Percentiles rank a stretch among this genome's conserved stretches.
Evolutionary conservation across 2,113 vertebrate genomes (phyloP).

Genomic region (Serinus canaria): DNA sequence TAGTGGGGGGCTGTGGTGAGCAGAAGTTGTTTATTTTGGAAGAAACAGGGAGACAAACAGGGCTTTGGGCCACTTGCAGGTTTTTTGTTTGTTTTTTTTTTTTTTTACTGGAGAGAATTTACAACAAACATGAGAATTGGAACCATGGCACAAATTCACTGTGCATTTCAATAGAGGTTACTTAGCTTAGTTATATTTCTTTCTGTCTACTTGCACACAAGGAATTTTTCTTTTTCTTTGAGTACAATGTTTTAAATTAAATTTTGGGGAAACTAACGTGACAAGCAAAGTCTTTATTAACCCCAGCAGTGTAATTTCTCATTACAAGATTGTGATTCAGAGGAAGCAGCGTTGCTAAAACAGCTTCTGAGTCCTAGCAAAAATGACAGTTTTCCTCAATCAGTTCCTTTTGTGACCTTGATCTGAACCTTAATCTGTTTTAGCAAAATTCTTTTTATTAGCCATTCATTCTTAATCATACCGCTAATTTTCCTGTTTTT

Average conservation of each 20-base stretch:
- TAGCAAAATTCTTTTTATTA: constrained; percentile 76
- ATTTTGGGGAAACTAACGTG: constrained; percentile 57
- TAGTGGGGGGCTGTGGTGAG: neutral
- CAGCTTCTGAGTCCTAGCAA: constrained; percentile 46
- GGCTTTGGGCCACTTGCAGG: neutral
- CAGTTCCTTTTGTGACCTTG: constrained; percentile 76
- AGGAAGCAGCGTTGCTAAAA: constrained; percentile 60
- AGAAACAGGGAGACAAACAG: neutral
- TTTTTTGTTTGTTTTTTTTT: neutral
- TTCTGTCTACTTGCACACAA: constrained; percentile 39
- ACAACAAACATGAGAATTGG: neutral
- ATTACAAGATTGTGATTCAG: constrained; percentile 68
- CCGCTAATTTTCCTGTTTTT: constrained; percentile 73
- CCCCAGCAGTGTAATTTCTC: constrained; percentile 73
- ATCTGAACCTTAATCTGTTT: constrained; percentile 79
- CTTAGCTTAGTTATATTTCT: neutral
- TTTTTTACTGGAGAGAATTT: neutral
- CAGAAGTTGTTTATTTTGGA: neutral
- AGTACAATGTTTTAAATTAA: constrained; percentile 64
- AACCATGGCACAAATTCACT: neutral
- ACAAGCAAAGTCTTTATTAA: constrained; percentile 70
- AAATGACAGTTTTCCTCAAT: constrained; percentile 73
- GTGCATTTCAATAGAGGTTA: neutral
- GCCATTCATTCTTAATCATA: constrained; percentile 62
- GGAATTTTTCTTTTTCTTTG: constrained; percentile 43